These are phyloP conservation scores for Tholera decimalis DNA, from an alignment of 2,888 invertebrate genomes.

Conservation along the genomic window DNA sequence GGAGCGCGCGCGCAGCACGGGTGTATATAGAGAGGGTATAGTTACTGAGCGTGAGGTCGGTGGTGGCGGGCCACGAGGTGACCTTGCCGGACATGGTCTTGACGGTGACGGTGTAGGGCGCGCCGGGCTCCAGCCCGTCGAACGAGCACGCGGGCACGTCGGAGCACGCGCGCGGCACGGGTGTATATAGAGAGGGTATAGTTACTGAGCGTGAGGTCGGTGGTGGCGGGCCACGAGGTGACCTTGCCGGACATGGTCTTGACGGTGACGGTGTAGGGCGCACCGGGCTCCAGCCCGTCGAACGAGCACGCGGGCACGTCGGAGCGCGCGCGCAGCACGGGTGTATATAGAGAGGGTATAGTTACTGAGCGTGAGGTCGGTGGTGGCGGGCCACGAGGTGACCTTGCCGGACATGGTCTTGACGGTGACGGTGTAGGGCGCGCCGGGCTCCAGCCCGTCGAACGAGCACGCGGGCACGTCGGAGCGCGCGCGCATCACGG, in stretches of 20 bases:
- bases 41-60: slow-evolving; percentile 98
- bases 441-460: slow-evolving; percentile 96
- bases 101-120: slow-evolving; percentile 97
- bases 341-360: no score
- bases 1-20: slow-evolving; percentile 93
- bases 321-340: slow-evolving; percentile 93
- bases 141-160: slow-evolving; percentile 94
- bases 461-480: slow-evolving; percentile 94
- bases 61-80: slow-evolving; percentile 97
- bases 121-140: slow-evolving; percentile 96
- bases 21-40: no score
- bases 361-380: slow-evolving; percentile 98
- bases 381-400: slow-evolving; percentile 97
- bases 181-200: no score
- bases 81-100: slow-evolving; percentile 99
- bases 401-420: slow-evolving; percentile 99
- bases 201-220: slow-evolving; percentile 98
- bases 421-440: slow-evolving; percentile 97
- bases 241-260: slow-evolving; percentile 99
- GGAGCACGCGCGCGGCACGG: slow-evolving; percentile 93
- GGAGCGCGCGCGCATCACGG: slow-evolving; percentile 93
- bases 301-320: slow-evolving; percentile 94
- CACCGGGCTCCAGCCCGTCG: slow-evolving; percentile 96
- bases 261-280: slow-evolving; percentile 97
- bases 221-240: slow-evolving; percentile 97